Evolutionary conservation across 1,140 invertebrate genomes (phyloP).

Genomic region (Aphelenchoides fujianensis): DNA sequence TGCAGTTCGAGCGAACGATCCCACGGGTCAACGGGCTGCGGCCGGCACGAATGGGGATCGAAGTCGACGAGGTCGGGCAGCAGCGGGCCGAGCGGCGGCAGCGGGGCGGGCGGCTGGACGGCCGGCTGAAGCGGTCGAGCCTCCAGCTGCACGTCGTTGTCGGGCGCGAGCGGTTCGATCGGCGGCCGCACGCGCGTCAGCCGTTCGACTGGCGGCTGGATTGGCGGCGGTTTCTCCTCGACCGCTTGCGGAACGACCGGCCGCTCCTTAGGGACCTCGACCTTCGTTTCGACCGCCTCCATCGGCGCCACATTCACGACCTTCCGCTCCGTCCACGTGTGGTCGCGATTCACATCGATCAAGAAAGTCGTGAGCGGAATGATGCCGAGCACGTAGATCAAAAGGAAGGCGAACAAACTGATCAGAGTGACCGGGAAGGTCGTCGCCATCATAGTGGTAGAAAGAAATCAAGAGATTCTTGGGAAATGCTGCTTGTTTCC

Average conservation of each 20-base stretch:
- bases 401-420: neutral
- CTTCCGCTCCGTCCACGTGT: neutral
- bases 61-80: neutral
- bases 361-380: neutral
- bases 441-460: neutral
- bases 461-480: too few relatives aligned
- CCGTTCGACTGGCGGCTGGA: neutral
- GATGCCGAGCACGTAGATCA: neutral
- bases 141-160: neutral
- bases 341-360: neutral
- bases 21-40: neutral
- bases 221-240: too few relatives aligned
- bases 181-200: neutral
- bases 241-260: neutral
- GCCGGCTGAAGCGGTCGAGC: neutral
- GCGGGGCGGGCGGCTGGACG: neutral
- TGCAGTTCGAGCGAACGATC: neutral
- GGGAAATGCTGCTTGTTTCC: too few relatives aligned
- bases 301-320: neutral
- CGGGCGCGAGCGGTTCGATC: neutral
- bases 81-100: neutral
- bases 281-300: neutral
- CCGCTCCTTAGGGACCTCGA: neutral
- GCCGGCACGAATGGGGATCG: neutral
- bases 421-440: neutral